Base-by-base conservation (phyloP, 2,888 invertebrate genomes). In the Folsomia candida region DNA sequence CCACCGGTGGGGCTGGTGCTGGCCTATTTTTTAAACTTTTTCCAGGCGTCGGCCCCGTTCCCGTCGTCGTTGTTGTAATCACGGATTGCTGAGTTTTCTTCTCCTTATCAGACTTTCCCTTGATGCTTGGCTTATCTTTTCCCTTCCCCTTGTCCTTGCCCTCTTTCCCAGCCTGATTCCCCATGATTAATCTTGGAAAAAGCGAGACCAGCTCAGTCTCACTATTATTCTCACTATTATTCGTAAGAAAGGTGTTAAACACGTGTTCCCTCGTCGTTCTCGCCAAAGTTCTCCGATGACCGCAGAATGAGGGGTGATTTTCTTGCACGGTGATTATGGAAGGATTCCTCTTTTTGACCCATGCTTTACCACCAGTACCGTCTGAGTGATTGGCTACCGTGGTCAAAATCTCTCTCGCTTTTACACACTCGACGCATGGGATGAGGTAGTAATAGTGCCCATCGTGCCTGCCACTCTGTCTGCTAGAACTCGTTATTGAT, bases 101-200 rank as follows among this genome's bases (percentile, higher is more conserved):
- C 4, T 37, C 37, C 37, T 37, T 37, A 37, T 14, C 14, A n/a
- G n/a, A 58, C 47, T 26, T 27, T n/a, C 66, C 25, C n/a, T 54
- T 68, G 18, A 57, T 47, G 14, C 59, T 67, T n/a, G 6, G 6
- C 22, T 37, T 37, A 37, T 37, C 37, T 14, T 37, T 54, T 4
- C 20, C 54, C 51, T 64, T 62, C n/a, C 28, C 51, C 24, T 69
- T 68, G 14, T 62, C 59, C 24, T 72, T 72, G 29, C 71, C 27
- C 22, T 29, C 75, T 58, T 76, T 77, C 27, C 75, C 75, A 27
- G 72, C 74, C 51, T 77, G 77, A 65, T 77, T 77, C 11, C 77
- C 77, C 77, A 77, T 77, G 14, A 3, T 24, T 25, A 9, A 27
- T 9, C 9, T n/a, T 6, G 11, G 4, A 22, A 14, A 54, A 54